Base-by-base conservation (phyloP, 2,113 vertebrate species). In the Clupea harengus region DNA sequence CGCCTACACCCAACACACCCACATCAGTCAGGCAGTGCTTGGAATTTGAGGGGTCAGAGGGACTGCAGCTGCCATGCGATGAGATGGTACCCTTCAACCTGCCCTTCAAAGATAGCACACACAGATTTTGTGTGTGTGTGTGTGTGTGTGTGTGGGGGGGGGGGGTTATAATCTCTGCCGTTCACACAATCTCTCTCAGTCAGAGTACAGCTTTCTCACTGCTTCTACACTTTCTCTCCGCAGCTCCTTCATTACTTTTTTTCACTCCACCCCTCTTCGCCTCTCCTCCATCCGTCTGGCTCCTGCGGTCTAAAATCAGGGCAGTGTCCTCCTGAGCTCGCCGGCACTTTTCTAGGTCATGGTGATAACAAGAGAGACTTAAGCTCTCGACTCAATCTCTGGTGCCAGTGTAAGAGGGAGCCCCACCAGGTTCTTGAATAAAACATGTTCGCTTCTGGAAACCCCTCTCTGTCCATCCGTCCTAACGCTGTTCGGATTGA, bases 301-400 rank as follows among this genome's bases (percentile, higher is more conserved):
- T 4, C 54, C 20, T 22, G 88, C 75, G 80, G 25, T 47, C 22
- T n/a, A 85, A 84, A 91, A 90, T 88, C 72, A 86, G 85, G 60
- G 83, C 82, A 83, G 13, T 64, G 82, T 6, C 88, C 90, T 86
- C 85, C 82, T 85, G 89, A 91, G 86, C 47, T 87, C 85, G 90
- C 81, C 82, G 46, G 85, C 89, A 89, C 89, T 91, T 93, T 91
- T 92, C 89, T 93, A 84, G 91, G 84, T 92, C 88, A 91, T 44
- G 47, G 85, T 85, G 89, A 91, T 89, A 92, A 91, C 89, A 87
- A 84, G 72, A 47, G 84, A 85, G 81, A 60, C 82, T 52, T 81
- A 89, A 86, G 82, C 85, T 13, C 45, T 57, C 83, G 85, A 82
- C 85, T 88, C 89, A 91, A 92, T 92, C 88, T 83, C 64, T 11